A percentile compares a stretch with the other conserved stretches of the same genome.
Conservation (phyloP, 2,888 invertebrate genomes). For the Agrochola circellaris region DNA sequence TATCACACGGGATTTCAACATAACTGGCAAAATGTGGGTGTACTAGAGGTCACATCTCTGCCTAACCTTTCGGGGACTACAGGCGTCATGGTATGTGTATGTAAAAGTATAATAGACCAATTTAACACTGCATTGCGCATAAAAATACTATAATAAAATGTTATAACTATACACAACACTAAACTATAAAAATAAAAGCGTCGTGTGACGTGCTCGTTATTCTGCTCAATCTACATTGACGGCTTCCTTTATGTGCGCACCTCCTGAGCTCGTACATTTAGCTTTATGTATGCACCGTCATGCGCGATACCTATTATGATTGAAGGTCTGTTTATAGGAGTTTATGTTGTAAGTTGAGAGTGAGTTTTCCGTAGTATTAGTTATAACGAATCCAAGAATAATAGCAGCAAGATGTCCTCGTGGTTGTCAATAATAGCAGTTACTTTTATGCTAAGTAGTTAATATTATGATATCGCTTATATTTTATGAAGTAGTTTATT, state of each 20-base stretch:
- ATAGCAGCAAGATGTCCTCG: background rate
- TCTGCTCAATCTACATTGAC: slow-evolving; percentile 37
- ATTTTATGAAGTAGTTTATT: background rate
- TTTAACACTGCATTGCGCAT: background rate
- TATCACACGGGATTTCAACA: background rate
- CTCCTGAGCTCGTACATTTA: slow-evolving; percentile 1
- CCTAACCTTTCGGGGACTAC: too few species aligned
- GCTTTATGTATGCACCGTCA: slow-evolving; percentile 16
- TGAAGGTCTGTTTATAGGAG: background rate
- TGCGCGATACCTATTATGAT: background rate
- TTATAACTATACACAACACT: slow-evolving; percentile 6
- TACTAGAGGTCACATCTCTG: background rate
- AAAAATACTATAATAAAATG: background rate
- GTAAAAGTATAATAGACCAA: background rate
- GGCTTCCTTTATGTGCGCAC: slow-evolving; percentile 17
- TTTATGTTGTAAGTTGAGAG: background rate
- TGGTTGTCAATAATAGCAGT: background rate
- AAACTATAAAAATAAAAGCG: slow-evolving; percentile 22
- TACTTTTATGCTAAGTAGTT: background rate
- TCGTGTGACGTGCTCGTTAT: slow-evolving; percentile 6
- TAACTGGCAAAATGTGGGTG: background rate
- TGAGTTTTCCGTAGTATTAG: background rate
- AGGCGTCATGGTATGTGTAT: background rate
- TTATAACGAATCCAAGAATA: background rate
- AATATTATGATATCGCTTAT: background rate